Evolutionary conservation across 30 jellyfish, hydroid and myxozoan species (phyloP), one percentile per base, ranked within the genome.

Genomic region (Hydractinia echinata): DNA sequence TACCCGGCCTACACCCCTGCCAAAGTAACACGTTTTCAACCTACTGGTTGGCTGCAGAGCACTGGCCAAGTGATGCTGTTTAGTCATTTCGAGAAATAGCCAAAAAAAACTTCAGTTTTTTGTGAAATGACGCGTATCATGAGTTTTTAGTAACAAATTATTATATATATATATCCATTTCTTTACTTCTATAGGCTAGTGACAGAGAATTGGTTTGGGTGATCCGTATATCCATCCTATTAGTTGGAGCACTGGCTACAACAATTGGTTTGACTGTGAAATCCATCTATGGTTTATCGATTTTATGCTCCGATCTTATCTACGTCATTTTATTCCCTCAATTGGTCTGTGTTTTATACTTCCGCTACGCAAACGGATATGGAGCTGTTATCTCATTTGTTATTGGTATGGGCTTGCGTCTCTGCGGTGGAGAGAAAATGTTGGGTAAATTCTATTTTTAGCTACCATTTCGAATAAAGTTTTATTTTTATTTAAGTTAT

Each of bases 161-260:
- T 11, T 3, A 58, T 13, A 3, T 58, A 0, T 13, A 3, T 1
- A 58, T 16, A 0, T 58, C 1, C 19, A 16, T 11, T 58, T 20
- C 2, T 16, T 77, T 55, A 54, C 5, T 20, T 49, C 58, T 82
- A 14, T 52, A 95, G 99, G 99, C 99, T 8, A 61, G 84, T 16
- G 97, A 89, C 16, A 81, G 83, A 7, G 99, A 95, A 76, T 84
- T 95, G 70, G 96, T 89, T 10, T 89, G 97, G 97, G 97, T 95
- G 56, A 89, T 95, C 11, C 95, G 99, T 6, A 81, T 83, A 50
- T 51, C 92, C 15, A 89, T 95, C 76, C 44, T 89, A 14, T 89
- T 95, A 39, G 95, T 86, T 39, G 99, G 99, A 15, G 95, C 94
- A 53, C 19, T 89, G n/a, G 97, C 99, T 54, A 87, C 97, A 13